Evolutionary conservation across 1,140 invertebrate species (phyloP).

Genomic region (Papilio helenus): DNA sequence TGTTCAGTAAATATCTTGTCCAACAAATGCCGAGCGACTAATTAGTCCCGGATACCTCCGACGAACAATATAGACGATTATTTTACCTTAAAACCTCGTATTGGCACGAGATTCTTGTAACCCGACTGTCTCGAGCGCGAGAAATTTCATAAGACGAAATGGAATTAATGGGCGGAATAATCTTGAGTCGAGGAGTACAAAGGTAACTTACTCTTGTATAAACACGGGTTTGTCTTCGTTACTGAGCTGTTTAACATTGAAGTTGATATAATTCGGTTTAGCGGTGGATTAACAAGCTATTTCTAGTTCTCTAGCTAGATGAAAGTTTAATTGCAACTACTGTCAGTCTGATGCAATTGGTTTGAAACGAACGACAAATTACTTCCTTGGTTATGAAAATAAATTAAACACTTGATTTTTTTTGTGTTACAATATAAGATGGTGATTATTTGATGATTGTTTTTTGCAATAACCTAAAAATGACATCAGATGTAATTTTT

Average conservation of each 20-base stretch:
- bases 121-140: constrained; percentile 25
- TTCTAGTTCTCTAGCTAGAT: constrained; percentile 11
- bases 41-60: constrained; percentile 40
- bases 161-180: constrained; percentile 27
- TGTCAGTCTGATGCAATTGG: not conserved
- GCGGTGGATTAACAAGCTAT: constrained; percentile 13
- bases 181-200: constrained; percentile 21
- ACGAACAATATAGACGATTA: constrained; percentile 28
- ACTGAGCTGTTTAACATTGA: constrained; percentile 27
- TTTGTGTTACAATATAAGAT: not conserved
- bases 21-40: constrained; percentile 40
- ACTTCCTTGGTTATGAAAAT: not conserved
- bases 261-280: constrained; percentile 11
- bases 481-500: no score
- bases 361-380: not conserved
- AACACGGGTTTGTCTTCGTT: constrained; percentile 25
- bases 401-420: not conserved
- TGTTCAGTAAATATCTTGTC: constrained; percentile 46
- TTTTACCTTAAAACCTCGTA: constrained; percentile 22
- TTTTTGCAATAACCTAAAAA: no score
- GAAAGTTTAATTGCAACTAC: not conserved
- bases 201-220: constrained; percentile 25
- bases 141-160: constrained; percentile 38
- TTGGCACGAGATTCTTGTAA: constrained; percentile 32
- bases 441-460: no score